Evolutionary conservation across 2,888 invertebrate genomes (phyloP).

Genomic region (Creontiades dilutus): DNA sequence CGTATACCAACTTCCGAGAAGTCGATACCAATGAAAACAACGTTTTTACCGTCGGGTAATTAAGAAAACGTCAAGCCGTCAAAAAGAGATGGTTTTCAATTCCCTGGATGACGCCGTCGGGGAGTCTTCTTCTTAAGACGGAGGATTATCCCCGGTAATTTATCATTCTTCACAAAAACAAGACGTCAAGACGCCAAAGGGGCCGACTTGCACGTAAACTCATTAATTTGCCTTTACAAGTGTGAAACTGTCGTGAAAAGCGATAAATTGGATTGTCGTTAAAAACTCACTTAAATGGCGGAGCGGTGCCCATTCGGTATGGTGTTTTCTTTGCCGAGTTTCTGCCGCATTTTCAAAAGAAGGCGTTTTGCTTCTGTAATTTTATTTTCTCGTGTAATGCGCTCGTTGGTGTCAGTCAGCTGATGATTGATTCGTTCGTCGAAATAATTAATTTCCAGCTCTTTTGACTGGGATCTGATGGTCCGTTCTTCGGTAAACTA

Average conservation of each 20-base stretch:
- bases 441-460: too few species aligned
- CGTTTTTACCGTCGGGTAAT: too few species aligned
- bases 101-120: background rate
- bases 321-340: background rate
- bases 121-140: background rate
- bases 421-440: too few species aligned
- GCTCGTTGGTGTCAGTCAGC: too few species aligned
- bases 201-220: background rate
- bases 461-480: too few species aligned
- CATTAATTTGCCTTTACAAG: constrained; percentile 15
- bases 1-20: too few species aligned
- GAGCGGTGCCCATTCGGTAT: background rate
- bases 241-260: constrained; percentile 1
- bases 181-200: constrained; percentile 8
- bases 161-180: constrained; percentile 11
- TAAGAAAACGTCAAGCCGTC: too few species aligned
- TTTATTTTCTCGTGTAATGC: background rate
- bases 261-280: background rate
- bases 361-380: background rate
- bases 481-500: too few species aligned
- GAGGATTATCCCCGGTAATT: background rate
- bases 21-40: too few species aligned
- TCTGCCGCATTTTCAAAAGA: background rate
- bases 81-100: background rate
- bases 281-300: background rate